Evolutionary conservation across 2,113 vertebrate species (phyloP).

Genomic region (Dipodomys stephensi): DNA sequence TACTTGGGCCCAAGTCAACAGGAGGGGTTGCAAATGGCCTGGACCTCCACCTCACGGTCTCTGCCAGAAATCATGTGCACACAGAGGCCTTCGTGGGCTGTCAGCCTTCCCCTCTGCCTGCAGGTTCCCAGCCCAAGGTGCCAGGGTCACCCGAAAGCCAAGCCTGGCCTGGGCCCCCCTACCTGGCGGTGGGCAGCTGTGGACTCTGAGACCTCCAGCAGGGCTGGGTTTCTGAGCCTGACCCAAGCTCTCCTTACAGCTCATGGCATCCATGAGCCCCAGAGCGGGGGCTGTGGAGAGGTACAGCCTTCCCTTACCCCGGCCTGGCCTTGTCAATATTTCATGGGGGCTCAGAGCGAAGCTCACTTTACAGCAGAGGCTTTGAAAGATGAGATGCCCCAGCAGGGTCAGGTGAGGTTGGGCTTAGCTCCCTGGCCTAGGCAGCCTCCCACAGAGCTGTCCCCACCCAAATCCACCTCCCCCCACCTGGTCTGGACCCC

Average conservation of each 20-base stretch:
- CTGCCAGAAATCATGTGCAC: too few relatives aligned
- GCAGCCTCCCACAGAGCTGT: not conserved
- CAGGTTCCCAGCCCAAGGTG: not conserved
- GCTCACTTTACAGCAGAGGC: conserved; percentile 47
- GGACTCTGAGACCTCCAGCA: not conserved
- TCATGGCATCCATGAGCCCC: not conserved
- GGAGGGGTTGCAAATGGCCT: not conserved
- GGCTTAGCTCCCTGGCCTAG: too few relatives aligned
- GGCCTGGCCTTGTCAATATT: conserved; percentile 42
- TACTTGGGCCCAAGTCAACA: conserved; percentile 44
- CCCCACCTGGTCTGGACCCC: not conserved
- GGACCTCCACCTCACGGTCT: too few relatives aligned
- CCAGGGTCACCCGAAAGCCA: not conserved
- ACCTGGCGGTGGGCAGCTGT: not conserved
- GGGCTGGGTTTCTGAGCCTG: not conserved
- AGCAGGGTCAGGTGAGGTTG: too few relatives aligned
- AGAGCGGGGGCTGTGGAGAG: not conserved
- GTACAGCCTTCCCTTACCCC: not conserved
- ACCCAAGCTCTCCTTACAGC: conserved; percentile 15
- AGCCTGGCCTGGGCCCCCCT: not conserved
- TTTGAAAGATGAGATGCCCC: not conserved
- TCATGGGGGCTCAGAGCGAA: not conserved
- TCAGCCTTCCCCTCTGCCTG: fast-evolving
- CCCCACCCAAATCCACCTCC: not conserved
- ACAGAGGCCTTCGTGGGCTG: not conserved